Percentiles rank a stretch among this genome's conserved stretches.
These are phyloP conservation scores for Oryctes rhinoceros DNA, from an alignment of 1,140 invertebrate genomes.

Conservation along the genomic window DNA sequence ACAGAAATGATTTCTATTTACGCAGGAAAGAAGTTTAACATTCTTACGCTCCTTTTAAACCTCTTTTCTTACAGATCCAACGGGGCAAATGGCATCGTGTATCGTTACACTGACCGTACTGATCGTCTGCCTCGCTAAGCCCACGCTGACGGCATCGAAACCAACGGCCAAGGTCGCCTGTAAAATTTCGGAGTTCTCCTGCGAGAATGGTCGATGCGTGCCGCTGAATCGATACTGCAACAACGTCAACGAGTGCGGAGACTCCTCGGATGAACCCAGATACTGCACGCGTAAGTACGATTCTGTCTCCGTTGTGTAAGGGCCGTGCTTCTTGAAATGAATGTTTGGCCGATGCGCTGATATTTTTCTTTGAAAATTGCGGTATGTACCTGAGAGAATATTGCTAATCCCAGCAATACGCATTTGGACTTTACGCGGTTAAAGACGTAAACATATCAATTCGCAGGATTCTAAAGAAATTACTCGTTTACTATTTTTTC, in stretches of 20 bases:
- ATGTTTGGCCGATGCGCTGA: not conserved
- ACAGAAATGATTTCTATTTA: too few relatives aligned
- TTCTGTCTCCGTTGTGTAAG: too few relatives aligned
- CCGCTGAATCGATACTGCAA: conserved; percentile 84
- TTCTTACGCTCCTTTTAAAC: too few relatives aligned
- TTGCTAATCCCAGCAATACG: too few relatives aligned
- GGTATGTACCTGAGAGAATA: too few relatives aligned
- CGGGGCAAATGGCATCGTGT: conserved; percentile 6
- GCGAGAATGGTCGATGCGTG: conserved; percentile 81
- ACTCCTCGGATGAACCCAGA: conserved; percentile 83
- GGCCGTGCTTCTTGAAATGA: not conserved
- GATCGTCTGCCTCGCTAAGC: conserved; percentile 38
- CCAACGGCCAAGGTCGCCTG: conserved; percentile 61
- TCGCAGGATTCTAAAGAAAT: too few relatives aligned
- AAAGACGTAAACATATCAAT: too few relatives aligned
- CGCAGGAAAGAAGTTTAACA: too few relatives aligned
- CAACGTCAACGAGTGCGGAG: conserved; percentile 83
- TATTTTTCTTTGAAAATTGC: not conserved
- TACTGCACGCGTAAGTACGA: conserved; percentile 85
- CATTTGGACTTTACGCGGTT: too few relatives aligned
- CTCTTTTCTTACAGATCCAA: conserved; percentile 24
- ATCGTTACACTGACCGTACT: conserved; percentile 22
- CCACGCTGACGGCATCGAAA: conserved; percentile 45
- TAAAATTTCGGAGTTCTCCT: conserved; percentile 81
- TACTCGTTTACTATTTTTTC: too few relatives aligned